phyloP scores from a whole-genome alignment of 30 jellyfish, hydroid and myxozoan genomes.

The Nemopilema nomurai region DNA sequence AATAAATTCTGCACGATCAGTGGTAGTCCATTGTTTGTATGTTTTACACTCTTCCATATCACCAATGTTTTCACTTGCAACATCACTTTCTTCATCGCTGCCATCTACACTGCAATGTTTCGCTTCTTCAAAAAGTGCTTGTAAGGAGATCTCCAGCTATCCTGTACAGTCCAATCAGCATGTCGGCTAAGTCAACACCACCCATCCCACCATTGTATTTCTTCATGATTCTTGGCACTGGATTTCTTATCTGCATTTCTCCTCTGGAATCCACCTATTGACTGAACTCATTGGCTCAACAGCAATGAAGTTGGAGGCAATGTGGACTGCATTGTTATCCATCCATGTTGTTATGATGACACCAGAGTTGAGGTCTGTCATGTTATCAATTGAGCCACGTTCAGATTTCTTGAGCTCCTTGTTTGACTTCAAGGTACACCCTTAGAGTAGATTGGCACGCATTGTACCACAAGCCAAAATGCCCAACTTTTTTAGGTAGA shows the following conservation, averaged over 20 bases:
- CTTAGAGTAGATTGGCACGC: constrained; percentile 51
- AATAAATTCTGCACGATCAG: background rate
- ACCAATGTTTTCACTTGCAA: background rate
- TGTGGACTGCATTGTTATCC: constrained; percentile 58
- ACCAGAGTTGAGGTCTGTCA: constrained; percentile 62
- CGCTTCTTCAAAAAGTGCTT: background rate
- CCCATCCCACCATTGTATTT: constrained; percentile 71
- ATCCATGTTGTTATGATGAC: constrained; percentile 65
- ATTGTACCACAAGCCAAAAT: constrained; percentile 69
- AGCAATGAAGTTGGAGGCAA: constrained; percentile 69
- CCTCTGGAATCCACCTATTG: constrained; percentile 43
- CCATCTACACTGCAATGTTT: background rate
- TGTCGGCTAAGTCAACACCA: constrained; percentile 77
- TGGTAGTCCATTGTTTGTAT: background rate
- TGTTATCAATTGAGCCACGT: constrained; percentile 59
- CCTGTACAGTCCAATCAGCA: constrained; percentile 70
- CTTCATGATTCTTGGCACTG: constrained; percentile 20
- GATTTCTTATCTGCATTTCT: constrained; percentile 4
- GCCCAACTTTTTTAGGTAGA: constrained; percentile 47
- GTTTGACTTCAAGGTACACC: constrained; percentile 61
- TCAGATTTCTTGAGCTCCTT: constrained; percentile 61
- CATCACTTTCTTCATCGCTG: background rate
- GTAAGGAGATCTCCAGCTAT: constrained; percentile 23
- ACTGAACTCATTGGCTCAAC: constrained; percentile 65
- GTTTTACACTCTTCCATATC: background rate